phyloP scores from a whole-genome alignment of 1,140 invertebrate species.

The Sitobion miscanthi region DNA sequence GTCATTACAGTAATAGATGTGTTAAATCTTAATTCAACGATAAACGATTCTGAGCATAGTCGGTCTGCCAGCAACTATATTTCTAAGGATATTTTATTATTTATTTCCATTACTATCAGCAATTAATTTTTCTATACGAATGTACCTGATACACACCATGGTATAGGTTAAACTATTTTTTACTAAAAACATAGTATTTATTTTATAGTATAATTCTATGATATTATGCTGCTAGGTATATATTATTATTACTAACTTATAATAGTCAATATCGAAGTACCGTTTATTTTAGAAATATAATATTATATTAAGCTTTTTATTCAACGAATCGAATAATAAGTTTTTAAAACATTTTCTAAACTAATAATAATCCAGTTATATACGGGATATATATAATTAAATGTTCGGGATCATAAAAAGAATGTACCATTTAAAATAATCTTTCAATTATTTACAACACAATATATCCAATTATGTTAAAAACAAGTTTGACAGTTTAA shows the following conservation, averaged over 20 bases:
- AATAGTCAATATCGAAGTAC: background rate
- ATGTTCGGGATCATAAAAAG: background rate
- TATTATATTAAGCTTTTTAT: background rate
- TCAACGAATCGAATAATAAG: background rate
- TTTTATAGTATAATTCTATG: background rate
- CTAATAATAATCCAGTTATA: background rate
- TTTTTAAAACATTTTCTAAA: background rate
- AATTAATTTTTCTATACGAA: background rate
- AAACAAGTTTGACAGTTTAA: constrained; percentile 16
- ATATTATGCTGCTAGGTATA: no score
- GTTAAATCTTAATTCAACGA: background rate
- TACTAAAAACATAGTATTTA: background rate
- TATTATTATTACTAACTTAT: no score
- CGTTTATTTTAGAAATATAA: background rate
- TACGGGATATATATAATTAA: background rate
- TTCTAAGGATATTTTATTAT: background rate
- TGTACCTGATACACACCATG: no score
- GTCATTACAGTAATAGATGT: background rate
- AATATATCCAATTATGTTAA: background rate
- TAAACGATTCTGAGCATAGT: background rate
- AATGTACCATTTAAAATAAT: background rate
- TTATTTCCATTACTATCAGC: background rate
- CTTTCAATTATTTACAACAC: background rate
- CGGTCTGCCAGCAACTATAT: background rate
- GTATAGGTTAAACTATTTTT: background rate